Percentiles rank a stretch among this genome's conserved stretches.
Conservation (phyloP, 2,888 invertebrate species). For the Trissolcus brochymenae region DNA sequence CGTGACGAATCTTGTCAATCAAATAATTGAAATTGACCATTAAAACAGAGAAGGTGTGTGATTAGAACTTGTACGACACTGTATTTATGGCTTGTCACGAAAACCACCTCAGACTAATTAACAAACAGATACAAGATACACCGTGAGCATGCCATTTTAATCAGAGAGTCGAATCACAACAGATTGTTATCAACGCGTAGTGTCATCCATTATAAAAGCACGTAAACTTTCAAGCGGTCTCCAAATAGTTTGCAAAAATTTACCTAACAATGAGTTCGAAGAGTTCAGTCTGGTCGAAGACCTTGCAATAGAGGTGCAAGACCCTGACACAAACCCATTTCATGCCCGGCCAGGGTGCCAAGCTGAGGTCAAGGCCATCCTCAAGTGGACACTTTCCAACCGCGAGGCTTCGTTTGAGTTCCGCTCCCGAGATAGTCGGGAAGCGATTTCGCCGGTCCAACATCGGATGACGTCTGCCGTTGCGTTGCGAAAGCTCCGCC, state of each 20-base stretch:
- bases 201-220: no score
- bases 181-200: no score
- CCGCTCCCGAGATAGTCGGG: slow-evolving; percentile 72
- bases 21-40: no score
- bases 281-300: slow-evolving; percentile 88
- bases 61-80: no score
- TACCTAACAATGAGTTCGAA: slow-evolving; percentile 89
- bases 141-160: no score
- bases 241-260: slow-evolving; percentile 57
- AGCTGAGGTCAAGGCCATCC: slow-evolving; percentile 77
- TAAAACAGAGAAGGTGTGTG: no score
- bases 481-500: slow-evolving; percentile 42
- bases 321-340: slow-evolving; percentile 90
- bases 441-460: slow-evolving; percentile 70
- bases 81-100: no score
- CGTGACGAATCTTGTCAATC: no score
- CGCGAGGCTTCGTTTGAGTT: slow-evolving; percentile 67
- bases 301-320: slow-evolving; percentile 90
- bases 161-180: no score
- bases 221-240: no score
- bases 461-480: slow-evolving; percentile 66
- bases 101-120: no score
- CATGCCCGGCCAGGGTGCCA: slow-evolving; percentile 88
- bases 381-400: slow-evolving; percentile 76
- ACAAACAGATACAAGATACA: no score